A percentile compares a stretch with the other conserved stretches of the same genome.
Evolutionary conservation across 2,888 invertebrate genomes (phyloP).

Genomic region (Timandra comae): DNA sequence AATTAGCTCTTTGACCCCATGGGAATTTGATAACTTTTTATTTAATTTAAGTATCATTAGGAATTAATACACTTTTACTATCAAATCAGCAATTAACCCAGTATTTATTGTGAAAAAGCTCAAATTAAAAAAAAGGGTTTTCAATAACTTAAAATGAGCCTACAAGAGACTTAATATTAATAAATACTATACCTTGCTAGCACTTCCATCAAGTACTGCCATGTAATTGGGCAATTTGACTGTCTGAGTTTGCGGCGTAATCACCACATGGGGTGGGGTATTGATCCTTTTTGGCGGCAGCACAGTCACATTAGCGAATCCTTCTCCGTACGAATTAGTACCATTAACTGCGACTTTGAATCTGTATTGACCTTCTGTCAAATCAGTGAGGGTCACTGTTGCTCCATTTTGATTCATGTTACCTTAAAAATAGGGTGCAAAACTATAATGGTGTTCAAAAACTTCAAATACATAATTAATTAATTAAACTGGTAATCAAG

Average conservation of each 20-base stretch:
- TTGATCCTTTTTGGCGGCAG: conserved; percentile 89
- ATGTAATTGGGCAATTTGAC: conserved; percentile 93
- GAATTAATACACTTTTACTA: no score
- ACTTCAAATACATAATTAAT: no score
- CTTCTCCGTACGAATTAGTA: conserved; percentile 85
- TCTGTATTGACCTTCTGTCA: conserved; percentile 91
- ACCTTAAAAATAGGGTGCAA: conserved; percentile 55
- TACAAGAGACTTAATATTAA: no score
- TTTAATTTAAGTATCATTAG: no score
- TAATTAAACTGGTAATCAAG: no score
- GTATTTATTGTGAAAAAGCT: no score
- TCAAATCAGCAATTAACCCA: no score
- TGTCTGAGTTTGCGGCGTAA: conserved; percentile 89
- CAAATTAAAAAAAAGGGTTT: no score
- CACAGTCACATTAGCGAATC: conserved; percentile 93
- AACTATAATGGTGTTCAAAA: no score
- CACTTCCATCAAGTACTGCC: conserved; percentile 92
- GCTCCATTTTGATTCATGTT: conserved; percentile 90
- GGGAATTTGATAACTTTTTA: no score
- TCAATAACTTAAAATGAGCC: no score
- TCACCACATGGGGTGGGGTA: conserved; percentile 88
- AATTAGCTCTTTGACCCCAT: no score
- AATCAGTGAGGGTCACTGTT: conserved; percentile 87
- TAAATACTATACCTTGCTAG: conserved; percentile 68
- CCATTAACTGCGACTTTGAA: conserved; percentile 91